Evolutionary conservation across 2,888 invertebrate genomes (phyloP).

Genomic region (Chloroclysta siterata): DNA sequence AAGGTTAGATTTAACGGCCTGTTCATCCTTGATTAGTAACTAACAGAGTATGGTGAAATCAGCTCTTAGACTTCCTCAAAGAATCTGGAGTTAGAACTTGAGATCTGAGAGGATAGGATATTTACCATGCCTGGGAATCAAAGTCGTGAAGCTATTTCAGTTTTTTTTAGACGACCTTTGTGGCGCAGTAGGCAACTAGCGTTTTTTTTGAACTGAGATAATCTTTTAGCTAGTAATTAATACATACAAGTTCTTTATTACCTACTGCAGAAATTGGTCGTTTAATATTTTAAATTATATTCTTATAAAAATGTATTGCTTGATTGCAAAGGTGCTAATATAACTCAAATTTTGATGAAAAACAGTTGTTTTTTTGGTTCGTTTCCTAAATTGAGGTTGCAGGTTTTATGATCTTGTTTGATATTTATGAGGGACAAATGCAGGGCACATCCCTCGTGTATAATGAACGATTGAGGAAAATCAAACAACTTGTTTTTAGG

Average conservation of each 20-base stretch:
- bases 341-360: constrained; percentile 24
- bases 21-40: no score
- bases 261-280: background rate
- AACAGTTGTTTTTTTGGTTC: constrained; percentile 34
- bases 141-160: no score
- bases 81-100: no score
- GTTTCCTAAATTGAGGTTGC: constrained; percentile 21
- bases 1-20: no score
- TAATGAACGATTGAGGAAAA: constrained; percentile 39
- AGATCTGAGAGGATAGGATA: no score
- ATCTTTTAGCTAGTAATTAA: background rate
- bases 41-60: no score
- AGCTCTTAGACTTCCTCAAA: no score
- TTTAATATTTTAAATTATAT: background rate
- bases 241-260: background rate
- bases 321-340: constrained; percentile 32
- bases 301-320: background rate
- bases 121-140: no score
- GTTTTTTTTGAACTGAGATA: no score
- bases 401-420: constrained; percentile 27
- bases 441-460: constrained; percentile 32
- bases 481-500: background rate
- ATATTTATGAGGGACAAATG: constrained; percentile 27
- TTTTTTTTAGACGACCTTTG: no score
- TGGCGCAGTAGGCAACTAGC: no score